Base-by-base conservation (phyloP, 2,797 vertebrate genomes). In the Arctocebus calabarensis region DNA sequence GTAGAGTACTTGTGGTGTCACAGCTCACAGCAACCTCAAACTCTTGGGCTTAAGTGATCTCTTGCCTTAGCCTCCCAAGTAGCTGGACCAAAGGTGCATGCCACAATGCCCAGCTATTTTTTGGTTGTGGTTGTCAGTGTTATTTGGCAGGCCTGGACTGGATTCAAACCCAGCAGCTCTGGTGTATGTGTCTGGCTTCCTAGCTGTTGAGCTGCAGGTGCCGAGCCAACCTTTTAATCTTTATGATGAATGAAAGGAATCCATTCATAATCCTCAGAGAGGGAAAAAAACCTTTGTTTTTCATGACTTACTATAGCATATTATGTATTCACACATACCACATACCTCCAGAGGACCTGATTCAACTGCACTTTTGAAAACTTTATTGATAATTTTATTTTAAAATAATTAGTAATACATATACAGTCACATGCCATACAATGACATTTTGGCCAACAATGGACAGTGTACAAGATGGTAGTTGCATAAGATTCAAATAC, bases 181-280 rank as follows among this genome's bases (percentile, higher is more conserved):
- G 48, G 14, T 14, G 48, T 52, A 52, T 14, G 48, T 52, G 48
- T 13, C 48, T 4, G 13, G 13, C 13, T 52, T 14, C 14, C 48
- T 52, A 52, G 48, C 48, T 52, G 48, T 3, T 52, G 48, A 52
- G 48, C 48, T 52, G 48, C 48, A 52, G 48, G 48, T 0, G 1
- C 48, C 48, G 3, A 79, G 34, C 19, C 55, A 79, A 84, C 2
- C 37, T 74, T 93, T 87, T 59, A 37, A 82, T 59, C 48, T 25
- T 92, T 37, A 88, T 61, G 25, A 81, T 61, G 68, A 94, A 64
- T 96, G 75, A 89, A 93, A 89, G 45, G 32, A 79, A 84, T 45
- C 12, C 55, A 85, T 34, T 55, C 25, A 73, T 64, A 74, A 43
- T 82, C 43, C 61, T 85, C 43, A 45, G 32, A 92, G 77, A 88